Conservation (phyloP, 2,888 invertebrate species). For the Cephus sareptanus region DNA sequence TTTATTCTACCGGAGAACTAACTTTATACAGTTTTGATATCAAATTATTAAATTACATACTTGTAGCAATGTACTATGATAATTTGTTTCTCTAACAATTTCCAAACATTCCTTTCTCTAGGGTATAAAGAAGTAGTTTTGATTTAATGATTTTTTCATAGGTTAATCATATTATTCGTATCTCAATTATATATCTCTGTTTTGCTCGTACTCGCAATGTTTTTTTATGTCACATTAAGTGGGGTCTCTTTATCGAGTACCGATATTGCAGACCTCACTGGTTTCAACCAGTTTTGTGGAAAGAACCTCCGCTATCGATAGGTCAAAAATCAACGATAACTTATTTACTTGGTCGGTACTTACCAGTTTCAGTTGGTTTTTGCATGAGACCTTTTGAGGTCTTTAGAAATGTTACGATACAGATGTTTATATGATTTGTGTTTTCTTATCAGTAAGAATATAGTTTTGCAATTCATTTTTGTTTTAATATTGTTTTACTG, state of each 20-base stretch:
- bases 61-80: not conserved
- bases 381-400: not conserved
- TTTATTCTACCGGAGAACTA: not conserved
- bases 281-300: slow-evolving; percentile 14
- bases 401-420: slow-evolving; percentile 1
- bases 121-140: not conserved
- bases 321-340: slow-evolving; percentile 29
- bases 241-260: not conserved
- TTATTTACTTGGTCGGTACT: slow-evolving; percentile 17
- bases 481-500: not conserved
- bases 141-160: not conserved
- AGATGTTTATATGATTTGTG: not conserved
- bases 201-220: not conserved
- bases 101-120: not conserved
- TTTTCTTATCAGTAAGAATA: not conserved
- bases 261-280: not conserved
- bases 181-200: not conserved
- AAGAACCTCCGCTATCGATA: slow-evolving; percentile 12
- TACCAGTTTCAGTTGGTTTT: slow-evolving; percentile 29
- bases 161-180: not conserved
- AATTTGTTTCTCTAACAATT: not conserved
- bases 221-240: not conserved
- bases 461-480: not conserved
- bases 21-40: not conserved
- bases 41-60: not conserved